Percentiles rank a stretch among this genome's conserved stretches.
Evolutionary conservation across 2,888 invertebrate genomes (phyloP).

Genomic region (Lasioglossum calceatum): DNA sequence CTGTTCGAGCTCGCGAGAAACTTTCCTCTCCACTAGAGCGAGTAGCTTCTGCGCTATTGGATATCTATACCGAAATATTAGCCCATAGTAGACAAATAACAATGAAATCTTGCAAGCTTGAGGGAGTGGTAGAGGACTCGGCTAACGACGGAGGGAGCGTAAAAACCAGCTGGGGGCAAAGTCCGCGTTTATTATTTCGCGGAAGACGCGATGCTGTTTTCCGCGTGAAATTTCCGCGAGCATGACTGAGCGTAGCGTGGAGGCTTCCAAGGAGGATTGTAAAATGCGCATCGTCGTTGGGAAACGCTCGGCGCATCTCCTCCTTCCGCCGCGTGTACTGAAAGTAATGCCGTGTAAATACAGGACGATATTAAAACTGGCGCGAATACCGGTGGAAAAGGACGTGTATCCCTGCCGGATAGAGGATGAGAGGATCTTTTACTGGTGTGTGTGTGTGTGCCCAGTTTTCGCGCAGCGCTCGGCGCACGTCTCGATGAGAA

Average conservation of each 20-base stretch:
- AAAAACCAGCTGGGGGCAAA: conserved; percentile 19
- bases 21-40: background rate
- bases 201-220: conserved; percentile 41
- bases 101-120: conserved; percentile 16
- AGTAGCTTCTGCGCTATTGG: background rate
- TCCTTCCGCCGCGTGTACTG: conserved; percentile 35
- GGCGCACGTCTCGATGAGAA: conserved; percentile 55
- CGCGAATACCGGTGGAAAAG: conserved; percentile 48
- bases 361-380: conserved; percentile 66
- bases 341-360: conserved; percentile 65
- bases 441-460: background rate
- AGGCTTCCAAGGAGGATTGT: conserved; percentile 24
- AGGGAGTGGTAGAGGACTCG: background rate
- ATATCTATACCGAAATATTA: conserved; percentile 24
- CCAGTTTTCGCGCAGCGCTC: conserved; percentile 7
- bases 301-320: conserved; percentile 32
- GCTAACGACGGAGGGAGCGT: background rate
- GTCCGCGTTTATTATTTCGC: conserved; percentile 45
- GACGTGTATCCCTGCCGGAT: conserved; percentile 28
- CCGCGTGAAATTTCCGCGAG: conserved; percentile 29
- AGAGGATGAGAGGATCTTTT: conserved; percentile 43
- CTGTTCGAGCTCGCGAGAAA: too few relatives aligned
- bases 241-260: background rate
- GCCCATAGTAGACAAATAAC: conserved; percentile 1
- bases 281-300: conserved; percentile 41